Evolutionary conservation across 1,140 invertebrate genomes (phyloP).

Genomic region (Pogonus chalceus): DNA sequence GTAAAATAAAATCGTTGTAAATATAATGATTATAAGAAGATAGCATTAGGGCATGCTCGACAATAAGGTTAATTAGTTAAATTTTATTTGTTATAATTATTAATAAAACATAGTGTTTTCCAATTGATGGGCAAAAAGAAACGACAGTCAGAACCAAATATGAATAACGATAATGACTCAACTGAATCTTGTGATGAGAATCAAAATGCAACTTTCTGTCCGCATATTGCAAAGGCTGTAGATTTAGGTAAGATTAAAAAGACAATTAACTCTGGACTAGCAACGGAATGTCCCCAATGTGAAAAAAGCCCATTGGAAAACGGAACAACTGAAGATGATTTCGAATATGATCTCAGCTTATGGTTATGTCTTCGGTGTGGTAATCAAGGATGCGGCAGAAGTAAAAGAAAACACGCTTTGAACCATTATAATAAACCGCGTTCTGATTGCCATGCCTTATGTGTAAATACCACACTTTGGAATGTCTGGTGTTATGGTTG

Average conservation of each 20-base stretch:
- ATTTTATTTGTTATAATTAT: no score
- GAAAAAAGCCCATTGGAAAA: conserved; percentile 31
- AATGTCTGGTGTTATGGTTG: conserved; percentile 66
- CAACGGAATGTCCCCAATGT: conserved; percentile 51
- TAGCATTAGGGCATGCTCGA: background rate
- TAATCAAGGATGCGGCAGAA: conserved; percentile 62
- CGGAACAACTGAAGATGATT: conserved; percentile 23
- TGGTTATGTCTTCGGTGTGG: conserved; percentile 68
- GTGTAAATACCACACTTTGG: conserved; percentile 60
- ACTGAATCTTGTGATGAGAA: conserved; percentile 53
- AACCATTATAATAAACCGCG: conserved; percentile 65
- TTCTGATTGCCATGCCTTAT: conserved; percentile 65
- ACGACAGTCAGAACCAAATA: conserved; percentile 1
- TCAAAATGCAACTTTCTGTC: conserved; percentile 42
- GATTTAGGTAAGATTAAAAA: conserved; percentile 54
- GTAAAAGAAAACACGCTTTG: conserved; percentile 60
- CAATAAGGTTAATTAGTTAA: conserved; percentile 1
- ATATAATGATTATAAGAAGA: no score
- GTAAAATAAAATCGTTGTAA: no score
- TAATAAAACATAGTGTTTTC: background rate
- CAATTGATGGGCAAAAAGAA: background rate
- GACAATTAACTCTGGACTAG: conserved; percentile 41
- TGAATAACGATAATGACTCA: conserved; percentile 6
- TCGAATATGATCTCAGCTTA: conserved; percentile 48
- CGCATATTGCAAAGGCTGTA: conserved; percentile 58